Evolutionary conservation across 1,140 invertebrate species (phyloP).

Genomic region (Tribolium castaneum): DNA sequence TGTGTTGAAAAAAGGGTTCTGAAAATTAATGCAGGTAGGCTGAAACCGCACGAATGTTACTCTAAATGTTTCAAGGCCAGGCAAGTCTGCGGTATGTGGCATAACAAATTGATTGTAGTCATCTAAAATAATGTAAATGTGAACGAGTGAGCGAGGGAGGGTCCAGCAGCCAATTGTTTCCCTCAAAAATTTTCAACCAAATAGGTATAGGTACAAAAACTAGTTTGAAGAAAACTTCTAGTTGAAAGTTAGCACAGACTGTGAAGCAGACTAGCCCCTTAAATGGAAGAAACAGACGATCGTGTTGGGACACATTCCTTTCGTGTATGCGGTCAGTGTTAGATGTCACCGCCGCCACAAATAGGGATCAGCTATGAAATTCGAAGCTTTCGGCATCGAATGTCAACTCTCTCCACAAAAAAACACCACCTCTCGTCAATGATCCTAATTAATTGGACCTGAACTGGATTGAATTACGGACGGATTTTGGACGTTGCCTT

Average conservation of each 20-base stretch:
- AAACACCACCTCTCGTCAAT: conserved; percentile 41
- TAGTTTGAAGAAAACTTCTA: background rate
- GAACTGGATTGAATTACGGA: conserved; percentile 3
- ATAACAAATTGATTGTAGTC: conserved; percentile 27
- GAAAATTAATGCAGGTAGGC: conserved; percentile 1
- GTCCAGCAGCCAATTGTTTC: too few relatives aligned
- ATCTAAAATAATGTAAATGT: conserved; percentile 18
- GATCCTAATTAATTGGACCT: conserved; percentile 44
- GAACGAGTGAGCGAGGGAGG: background rate
- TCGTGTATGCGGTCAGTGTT: conserved; percentile 50
- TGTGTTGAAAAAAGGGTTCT: background rate
- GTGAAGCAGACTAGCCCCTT: conserved; percentile 32
- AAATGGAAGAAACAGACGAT: conserved; percentile 45
- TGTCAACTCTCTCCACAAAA: conserved; percentile 43
- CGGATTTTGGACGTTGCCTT: background rate
- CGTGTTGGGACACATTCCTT: conserved; percentile 50
- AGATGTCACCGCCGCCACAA: conserved; percentile 51
- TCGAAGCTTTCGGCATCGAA: conserved; percentile 46
- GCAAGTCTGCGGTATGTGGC: conserved; percentile 15
- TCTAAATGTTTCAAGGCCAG: conserved; percentile 26
- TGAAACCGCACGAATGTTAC: conserved; percentile 8
- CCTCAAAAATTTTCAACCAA: background rate
- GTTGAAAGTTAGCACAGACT: conserved; percentile 22
- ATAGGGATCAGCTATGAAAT: conserved; percentile 47
- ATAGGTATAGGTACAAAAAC: too few relatives aligned